Evolutionary conservation across 2,888 invertebrate species (phyloP), one percentile per base, ranked within the genome.

Genomic region (Ophioninae sp.): DNA sequence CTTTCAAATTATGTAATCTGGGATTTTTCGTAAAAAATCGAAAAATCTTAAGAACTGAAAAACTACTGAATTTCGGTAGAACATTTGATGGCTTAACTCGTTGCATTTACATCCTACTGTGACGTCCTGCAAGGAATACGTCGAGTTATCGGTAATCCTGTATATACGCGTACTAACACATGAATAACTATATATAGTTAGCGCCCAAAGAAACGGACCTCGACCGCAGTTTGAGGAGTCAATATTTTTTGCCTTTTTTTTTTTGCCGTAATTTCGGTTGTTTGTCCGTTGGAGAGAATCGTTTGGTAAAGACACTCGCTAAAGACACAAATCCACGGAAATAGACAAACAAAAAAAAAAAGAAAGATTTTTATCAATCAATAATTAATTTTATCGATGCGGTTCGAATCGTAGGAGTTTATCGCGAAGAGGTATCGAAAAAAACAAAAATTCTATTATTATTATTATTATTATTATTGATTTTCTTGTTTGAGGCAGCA

Each of bases 351-450:
- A 37, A 13, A 39, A 39, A n/a, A 41, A 51, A 58, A 59, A 79
- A 56, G n/a, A 22, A 51, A 39, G 56, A 58, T 30, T 79, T 79
- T 73, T 72, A 58, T 58, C 30, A 37, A 73, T 65, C 41, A 65
- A 41, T 69, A 69, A 78, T 72, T 58, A 79, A 73, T 79, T 79
- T 67, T 73, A 79, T 64, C 56, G 64, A 78, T 79, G 41, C 72
- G 23, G 59, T 44, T 59, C 39, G 13, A 69, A n/a, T 39, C 23
- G 44, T 30, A 20, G 20, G 17, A 30, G 64, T 65, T 64, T 7
- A 58, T 64, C 73, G 73, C 59, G 39, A 44, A 65, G 23, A 56
- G 41, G 23, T 59, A 79, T 79, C 73, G 44, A 64, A 78, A 51
- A 58, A 77, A 79, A n/a, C 65, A 44, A 72, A 30, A 79, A 79